phyloP scores from a whole-genome alignment of 1,140 invertebrate genomes.

The Teleopsis dalmanni region DNA sequence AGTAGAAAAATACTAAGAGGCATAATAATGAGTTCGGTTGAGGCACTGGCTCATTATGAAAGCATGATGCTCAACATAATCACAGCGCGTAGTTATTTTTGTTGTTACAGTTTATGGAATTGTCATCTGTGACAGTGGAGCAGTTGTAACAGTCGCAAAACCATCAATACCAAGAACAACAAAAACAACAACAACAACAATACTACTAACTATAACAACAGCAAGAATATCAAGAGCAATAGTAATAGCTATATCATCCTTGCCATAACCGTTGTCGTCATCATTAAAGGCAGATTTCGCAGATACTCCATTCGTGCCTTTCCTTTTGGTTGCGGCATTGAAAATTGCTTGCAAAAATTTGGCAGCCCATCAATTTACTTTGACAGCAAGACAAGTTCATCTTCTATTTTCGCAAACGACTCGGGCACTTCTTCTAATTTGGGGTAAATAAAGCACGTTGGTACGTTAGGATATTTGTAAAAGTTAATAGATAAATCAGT shows the following conservation, averaged over 20 bases:
- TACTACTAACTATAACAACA: too few relatives aligned
- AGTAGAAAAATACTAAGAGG: not conserved
- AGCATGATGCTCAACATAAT: conserved; percentile 1
- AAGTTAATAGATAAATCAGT: conserved; percentile 8
- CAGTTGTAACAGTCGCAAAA: too few relatives aligned
- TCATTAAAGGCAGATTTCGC: not conserved
- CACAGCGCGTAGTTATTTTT: too few relatives aligned
- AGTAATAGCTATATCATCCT: too few relatives aligned
- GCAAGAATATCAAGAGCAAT: too few relatives aligned
- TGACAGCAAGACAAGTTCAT: conserved; percentile 4
- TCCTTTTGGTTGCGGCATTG: too few relatives aligned
- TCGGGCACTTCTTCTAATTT: not conserved
- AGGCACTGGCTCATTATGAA: conserved; percentile 5
- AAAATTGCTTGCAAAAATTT: conserved; percentile 4
- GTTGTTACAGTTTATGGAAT: too few relatives aligned
- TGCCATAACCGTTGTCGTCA: not conserved
- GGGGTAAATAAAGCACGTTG: not conserved
- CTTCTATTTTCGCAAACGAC: not conserved
- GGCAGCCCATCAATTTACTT: conserved; percentile 2
- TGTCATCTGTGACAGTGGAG: too few relatives aligned
- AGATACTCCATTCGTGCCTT: too few relatives aligned
- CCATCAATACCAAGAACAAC: too few relatives aligned
- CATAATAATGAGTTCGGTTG: conserved; percentile 9
- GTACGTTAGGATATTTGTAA: not conserved
- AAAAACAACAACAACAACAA: too few relatives aligned